Percentiles rank a stretch among this genome's conserved stretches.
Conservation (phyloP, 2,113 vertebrate genomes). For the Manacus vitellinus region DNA sequence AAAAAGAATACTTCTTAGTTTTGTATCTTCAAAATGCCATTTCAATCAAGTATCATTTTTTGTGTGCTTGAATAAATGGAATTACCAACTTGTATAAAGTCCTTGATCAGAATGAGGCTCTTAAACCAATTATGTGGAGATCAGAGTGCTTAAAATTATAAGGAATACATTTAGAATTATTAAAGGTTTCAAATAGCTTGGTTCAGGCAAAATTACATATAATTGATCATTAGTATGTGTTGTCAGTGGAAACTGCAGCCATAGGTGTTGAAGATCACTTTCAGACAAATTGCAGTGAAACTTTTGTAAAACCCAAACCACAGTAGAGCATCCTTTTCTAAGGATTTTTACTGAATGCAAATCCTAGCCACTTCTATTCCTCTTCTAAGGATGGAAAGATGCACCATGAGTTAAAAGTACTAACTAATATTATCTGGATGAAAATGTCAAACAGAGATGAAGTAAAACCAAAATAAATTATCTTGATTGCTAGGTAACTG, state of each 20-base stretch:
- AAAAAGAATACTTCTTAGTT: not conserved
- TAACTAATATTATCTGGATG: not conserved
- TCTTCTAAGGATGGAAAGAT: not conserved
- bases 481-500: not conserved
- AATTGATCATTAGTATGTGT: constrained; percentile 57
- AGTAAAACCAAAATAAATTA: not conserved
- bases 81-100: constrained; percentile 45
- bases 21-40: constrained; percentile 43
- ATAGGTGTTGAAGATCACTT: constrained; percentile 36
- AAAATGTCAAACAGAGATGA: not conserved
- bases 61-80: constrained; percentile 50
- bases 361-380: not conserved
- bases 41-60: constrained; percentile 49
- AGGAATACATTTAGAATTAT: constrained; percentile 56
- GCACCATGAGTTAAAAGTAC: not conserved
- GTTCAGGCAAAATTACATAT: constrained; percentile 47
- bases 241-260: constrained; percentile 28
- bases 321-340: not conserved
- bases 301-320: constrained; percentile 1
- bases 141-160: constrained; percentile 51
- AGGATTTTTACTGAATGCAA: not conserved
- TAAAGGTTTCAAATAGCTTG: constrained; percentile 52
- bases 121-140: constrained; percentile 64
- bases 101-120: constrained; percentile 58
- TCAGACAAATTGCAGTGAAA: not conserved